Evolutionary conservation across 2,113 vertebrate genomes (phyloP).

Genomic region (Podilymbus podiceps): DNA sequence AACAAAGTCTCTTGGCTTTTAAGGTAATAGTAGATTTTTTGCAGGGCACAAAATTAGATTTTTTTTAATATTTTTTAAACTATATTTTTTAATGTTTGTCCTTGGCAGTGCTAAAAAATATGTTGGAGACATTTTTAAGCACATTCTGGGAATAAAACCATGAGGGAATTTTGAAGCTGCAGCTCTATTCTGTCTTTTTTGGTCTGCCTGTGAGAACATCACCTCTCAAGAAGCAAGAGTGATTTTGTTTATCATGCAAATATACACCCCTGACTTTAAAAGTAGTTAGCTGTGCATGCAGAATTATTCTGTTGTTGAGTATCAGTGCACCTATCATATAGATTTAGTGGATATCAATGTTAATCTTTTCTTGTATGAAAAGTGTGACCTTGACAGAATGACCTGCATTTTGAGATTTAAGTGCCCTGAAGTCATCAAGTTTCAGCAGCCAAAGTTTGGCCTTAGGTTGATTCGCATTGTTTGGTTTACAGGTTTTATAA

Average conservation of each 20-base stretch:
- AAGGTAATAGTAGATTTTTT: not conserved
- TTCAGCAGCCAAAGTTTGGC: not conserved
- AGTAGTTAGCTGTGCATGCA: not conserved
- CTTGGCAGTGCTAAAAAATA: not conserved
- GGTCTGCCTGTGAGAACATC: not conserved
- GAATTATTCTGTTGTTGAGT: not conserved
- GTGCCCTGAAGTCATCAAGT: not conserved
- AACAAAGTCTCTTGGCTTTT: not conserved
- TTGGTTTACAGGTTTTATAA: not conserved
- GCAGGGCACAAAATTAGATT: not conserved
- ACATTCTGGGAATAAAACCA: not conserved
- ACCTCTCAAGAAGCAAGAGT: not conserved
- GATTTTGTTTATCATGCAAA: not conserved
- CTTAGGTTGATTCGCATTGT: not conserved
- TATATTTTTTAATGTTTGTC: not conserved
- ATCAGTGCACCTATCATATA: not conserved
- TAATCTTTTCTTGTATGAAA: not conserved
- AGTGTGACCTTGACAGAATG: not conserved
- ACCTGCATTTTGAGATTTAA: not conserved
- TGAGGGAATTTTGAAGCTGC: not conserved
- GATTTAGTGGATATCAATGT: not conserved
- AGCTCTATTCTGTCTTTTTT: not conserved
- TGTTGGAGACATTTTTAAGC: accelerated
- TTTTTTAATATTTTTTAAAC: not conserved
- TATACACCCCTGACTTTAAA: not conserved